Percentiles rank a stretch among this genome's conserved stretches.
phyloP scores from a whole-genome alignment of 2,113 vertebrate species.

The Dryoscopus gambensis region DNA sequence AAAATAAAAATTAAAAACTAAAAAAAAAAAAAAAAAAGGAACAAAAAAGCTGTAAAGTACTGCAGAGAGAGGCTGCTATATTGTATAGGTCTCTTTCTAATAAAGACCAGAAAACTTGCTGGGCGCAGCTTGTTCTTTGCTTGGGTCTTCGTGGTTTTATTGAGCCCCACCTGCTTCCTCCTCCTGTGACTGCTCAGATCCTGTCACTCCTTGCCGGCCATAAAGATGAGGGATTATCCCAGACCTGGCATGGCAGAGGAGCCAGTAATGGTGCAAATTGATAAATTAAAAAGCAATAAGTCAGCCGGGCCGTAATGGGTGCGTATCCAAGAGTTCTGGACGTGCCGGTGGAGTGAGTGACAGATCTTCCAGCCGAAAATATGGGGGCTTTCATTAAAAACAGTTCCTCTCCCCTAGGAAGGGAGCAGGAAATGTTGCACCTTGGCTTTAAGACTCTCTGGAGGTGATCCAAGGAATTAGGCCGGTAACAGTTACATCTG shows the following conservation, averaged over 20 bases:
- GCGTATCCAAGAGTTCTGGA: constrained; percentile 6
- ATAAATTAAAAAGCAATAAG: constrained; percentile 59
- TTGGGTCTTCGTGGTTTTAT: not conserved
- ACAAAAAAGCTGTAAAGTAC: constrained; percentile 76
- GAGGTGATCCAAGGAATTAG: constrained; percentile 59
- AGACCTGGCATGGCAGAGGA: not conserved
- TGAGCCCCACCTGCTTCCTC: not conserved
- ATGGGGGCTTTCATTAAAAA: constrained; percentile 36
- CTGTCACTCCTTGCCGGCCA: constrained; percentile 64
- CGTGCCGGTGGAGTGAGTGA: constrained; percentile 1
- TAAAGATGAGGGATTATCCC: constrained; percentile 34
- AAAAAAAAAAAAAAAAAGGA: not conserved
- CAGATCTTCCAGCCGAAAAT: constrained; percentile 11
- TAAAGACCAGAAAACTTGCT: constrained; percentile 83
- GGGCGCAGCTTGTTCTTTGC: not conserved
- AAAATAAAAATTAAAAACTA: not conserved
- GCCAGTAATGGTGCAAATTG: constrained; percentile 33
- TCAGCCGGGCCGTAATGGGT: not conserved
- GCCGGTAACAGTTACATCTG: constrained; percentile 46
- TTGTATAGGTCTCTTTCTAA: constrained; percentile 92
- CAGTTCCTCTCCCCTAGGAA: not conserved
- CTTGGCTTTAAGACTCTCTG: constrained; percentile 55
- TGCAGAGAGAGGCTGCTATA: constrained; percentile 78
- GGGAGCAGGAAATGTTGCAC: constrained; percentile 36
- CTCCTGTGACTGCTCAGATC: not conserved